These are phyloP conservation scores for Phlogophora meticulosa DNA, from an alignment of 2,888 invertebrate genomes.

Conservation along the genomic window DNA sequence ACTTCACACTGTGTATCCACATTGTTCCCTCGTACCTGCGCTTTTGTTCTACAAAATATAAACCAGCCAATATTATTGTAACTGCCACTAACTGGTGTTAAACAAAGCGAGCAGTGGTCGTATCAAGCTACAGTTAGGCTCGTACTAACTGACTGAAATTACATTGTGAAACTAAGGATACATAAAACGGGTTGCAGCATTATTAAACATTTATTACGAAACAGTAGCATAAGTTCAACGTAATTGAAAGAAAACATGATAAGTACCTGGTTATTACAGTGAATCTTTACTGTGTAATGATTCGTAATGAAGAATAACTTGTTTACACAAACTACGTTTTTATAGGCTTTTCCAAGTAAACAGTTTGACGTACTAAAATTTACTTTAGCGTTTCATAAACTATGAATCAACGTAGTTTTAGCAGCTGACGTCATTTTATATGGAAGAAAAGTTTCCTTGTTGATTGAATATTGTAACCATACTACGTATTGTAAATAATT, in stretches of 20 bases:
- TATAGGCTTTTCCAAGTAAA: conserved; percentile 27
- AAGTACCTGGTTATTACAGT: conserved; percentile 5
- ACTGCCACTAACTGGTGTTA: conserved; percentile 54
- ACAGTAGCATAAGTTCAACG: not conserved
- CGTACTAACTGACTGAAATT: conserved; percentile 28
- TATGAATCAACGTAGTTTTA: conserved; percentile 55
- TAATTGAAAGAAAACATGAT: conserved; percentile 20
- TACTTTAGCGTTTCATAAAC: conserved; percentile 36
- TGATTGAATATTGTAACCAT: conserved; percentile 3
- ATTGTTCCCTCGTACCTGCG: conserved; percentile 78
- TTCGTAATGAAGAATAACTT: conserved; percentile 23
- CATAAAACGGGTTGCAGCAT: conserved; percentile 20
- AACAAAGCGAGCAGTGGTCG: conserved; percentile 61
- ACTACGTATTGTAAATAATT: conserved; percentile 21
- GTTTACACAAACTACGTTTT: conserved; percentile 19
- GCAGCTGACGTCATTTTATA: conserved; percentile 39
- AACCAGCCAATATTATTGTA: conserved; percentile 61
- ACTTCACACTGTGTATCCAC: conserved; percentile 69
- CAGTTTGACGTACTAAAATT: conserved; percentile 32
- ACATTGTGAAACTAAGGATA: conserved; percentile 42
- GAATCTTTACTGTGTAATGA: conserved; percentile 19
- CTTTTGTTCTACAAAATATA: conserved; percentile 79
- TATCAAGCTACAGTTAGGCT: conserved; percentile 54
- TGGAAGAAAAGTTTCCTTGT: conserved; percentile 59
- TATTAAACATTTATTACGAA: conserved; percentile 16